Base-by-base conservation (phyloP, 2,888 invertebrate genomes). In the Mythimna pallens region DNA sequence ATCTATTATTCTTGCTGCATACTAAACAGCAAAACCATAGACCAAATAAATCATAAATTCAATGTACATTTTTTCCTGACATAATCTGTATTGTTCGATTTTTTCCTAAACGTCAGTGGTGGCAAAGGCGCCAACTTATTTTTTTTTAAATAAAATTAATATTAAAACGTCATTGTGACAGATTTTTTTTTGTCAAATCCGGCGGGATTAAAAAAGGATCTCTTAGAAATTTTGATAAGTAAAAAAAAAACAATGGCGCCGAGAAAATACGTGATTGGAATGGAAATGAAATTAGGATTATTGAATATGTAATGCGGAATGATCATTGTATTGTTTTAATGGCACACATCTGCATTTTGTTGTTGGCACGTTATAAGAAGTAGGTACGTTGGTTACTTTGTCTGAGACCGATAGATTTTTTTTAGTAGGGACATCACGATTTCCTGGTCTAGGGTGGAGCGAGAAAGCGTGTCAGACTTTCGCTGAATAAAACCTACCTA, bases 121-220 rank as follows among this genome's bases (percentile, higher is more conserved):
- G 81, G 77, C 68, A 71, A 73, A 74, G 82, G 84, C 84, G 82
- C 85, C 84, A 69, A 20, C 20, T 70, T 73, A 4, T 43, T 63
- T 73, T 85, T 86, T 88, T 89, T 90, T 82, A 83, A 79, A 43
- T 63, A 78, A 83, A 83, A 88, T 87, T 86, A 89, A 89, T 90
- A 88, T 92, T 92, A 87, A 92, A 87, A 86, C 83, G 82, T 87
- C 89, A 92, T 93, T 92, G 92, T 93, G 81, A 81, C 77, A 85
- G 25, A n/a, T 70, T 75, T 80, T 47, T 80, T 47, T 91, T 82
- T 90, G 89, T 90, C 88, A 86, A 92, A 89, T 93, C 93, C 93
- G 91, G 83, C 90, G 91, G 93, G 92, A 90, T 91, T 84, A 55
- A 63, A 78, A n/a, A 50, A 65, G 63, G 36, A 52, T 76, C 40